Conservation (phyloP, 2,888 invertebrate species). For the Papilio elwesi region DNA sequence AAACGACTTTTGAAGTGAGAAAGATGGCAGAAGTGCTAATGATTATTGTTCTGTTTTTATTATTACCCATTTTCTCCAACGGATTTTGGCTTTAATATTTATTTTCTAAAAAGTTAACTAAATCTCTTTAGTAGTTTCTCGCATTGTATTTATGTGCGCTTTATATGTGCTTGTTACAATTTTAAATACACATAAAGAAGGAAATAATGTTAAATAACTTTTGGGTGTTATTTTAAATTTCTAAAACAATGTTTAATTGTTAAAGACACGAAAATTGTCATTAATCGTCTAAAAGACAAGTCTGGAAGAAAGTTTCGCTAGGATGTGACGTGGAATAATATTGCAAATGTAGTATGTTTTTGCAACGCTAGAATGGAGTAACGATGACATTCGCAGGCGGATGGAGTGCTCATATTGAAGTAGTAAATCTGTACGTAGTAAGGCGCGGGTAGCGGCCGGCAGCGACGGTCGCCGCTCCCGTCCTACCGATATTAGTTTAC, state of each 20-base stretch:
- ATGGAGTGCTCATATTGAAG: constrained; percentile 72
- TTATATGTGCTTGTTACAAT: not conserved
- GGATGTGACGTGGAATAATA: constrained; percentile 23
- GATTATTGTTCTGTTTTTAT: constrained; percentile 71
- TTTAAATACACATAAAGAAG: no score
- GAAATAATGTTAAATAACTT: not conserved
- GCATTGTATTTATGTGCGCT: no score
- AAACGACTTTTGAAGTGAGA: constrained; percentile 80
- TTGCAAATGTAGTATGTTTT: constrained; percentile 42
- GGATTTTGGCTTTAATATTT: constrained; percentile 21
- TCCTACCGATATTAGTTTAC: constrained; percentile 84
- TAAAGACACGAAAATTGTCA: not conserved
- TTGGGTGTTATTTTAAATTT: no score
- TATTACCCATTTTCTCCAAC: constrained; percentile 28
- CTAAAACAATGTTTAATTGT: not conserved
- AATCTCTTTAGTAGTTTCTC: no score
- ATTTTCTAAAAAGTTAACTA: not conserved
- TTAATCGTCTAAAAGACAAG: not conserved
- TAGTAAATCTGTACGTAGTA: constrained; percentile 75
- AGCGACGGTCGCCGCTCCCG: constrained; percentile 63
- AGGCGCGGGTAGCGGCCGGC: constrained; percentile 50
- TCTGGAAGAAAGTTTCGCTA: not conserved
- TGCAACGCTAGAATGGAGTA: constrained; percentile 55
- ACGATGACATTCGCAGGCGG: constrained; percentile 62
- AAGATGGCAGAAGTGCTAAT: constrained; percentile 77